These are phyloP conservation scores for Stratiomys singularior DNA, from an alignment of 2,888 invertebrate species.

Conservation along the genomic window DNA sequence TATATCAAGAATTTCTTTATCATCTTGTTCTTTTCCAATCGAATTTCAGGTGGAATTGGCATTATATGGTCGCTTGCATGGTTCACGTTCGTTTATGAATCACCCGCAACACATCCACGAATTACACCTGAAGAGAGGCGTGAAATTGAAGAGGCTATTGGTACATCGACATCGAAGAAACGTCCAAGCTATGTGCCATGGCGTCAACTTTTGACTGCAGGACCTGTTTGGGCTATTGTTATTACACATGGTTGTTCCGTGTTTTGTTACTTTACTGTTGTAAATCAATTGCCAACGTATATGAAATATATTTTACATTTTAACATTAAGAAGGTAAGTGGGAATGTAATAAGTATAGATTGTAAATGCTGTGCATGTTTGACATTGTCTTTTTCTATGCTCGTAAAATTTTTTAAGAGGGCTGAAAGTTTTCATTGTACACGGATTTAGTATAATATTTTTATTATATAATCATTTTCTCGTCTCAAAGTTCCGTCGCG, in stretches of 20 bases:
- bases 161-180: constrained; percentile 70
- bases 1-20: background rate
- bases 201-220: constrained; percentile 74
- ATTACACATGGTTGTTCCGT: constrained; percentile 85
- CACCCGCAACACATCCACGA: constrained; percentile 84
- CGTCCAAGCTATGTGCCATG: constrained; percentile 79
- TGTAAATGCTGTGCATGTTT: no score
- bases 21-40: background rate
- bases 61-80: constrained; percentile 83
- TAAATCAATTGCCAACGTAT: constrained; percentile 87
- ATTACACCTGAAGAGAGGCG: constrained; percentile 78
- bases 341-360: no score
- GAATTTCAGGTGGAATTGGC: constrained; percentile 71
- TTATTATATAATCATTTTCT: no score
- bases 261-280: constrained; percentile 88
- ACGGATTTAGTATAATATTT: no score
- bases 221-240: constrained; percentile 87
- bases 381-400: no score
- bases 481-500: no score
- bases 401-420: no score
- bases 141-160: constrained; percentile 78
- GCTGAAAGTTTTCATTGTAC: no score
- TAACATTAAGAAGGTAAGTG: constrained; percentile 78
- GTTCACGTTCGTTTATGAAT: constrained; percentile 83
- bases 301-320: constrained; percentile 83